Evolutionary conservation across 2,113 vertebrate genomes (phyloP).

Genomic region (Plectropomus leopardus): DNA sequence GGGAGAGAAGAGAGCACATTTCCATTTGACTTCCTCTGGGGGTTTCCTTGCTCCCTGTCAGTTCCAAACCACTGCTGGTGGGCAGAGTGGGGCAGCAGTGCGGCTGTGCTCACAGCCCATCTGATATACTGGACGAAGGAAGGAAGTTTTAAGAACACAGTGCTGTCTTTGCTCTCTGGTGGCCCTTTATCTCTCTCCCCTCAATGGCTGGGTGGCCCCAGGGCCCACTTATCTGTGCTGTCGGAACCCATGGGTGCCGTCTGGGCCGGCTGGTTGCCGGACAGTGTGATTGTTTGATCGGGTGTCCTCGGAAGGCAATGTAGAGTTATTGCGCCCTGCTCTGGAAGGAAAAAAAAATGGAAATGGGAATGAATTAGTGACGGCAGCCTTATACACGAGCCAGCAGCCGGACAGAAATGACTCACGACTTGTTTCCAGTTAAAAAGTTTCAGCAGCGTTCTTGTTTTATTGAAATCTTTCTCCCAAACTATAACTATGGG

Average conservation of each 20-base stretch:
- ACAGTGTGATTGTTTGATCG: constrained; percentile 92
- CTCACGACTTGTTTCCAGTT: constrained; percentile 3
- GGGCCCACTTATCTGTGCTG: constrained; percentile 92
- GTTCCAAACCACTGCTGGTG: constrained; percentile 37
- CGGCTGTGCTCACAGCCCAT: not conserved
- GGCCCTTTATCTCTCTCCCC: constrained; percentile 44
- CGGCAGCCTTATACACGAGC: not conserved
- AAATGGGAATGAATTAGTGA: constrained; percentile 28
- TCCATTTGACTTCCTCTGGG: constrained; percentile 52
- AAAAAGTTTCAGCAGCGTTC: constrained; percentile 7
- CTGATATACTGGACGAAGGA: constrained; percentile 59
- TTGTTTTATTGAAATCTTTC: constrained; percentile 2
- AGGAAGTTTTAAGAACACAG: constrained; percentile 44
- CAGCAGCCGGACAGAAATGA: constrained; percentile 13
- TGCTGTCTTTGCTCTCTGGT: constrained; percentile 60
- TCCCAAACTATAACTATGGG: not conserved
- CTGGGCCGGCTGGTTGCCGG: constrained; percentile 92
- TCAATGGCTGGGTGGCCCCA: constrained; percentile 51
- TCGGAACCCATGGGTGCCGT: constrained; percentile 95
- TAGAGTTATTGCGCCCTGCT: constrained; percentile 89
- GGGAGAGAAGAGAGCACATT: constrained; percentile 50
- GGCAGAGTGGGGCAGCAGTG: constrained; percentile 35
- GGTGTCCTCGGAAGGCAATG: constrained; percentile 88
- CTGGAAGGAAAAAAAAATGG: constrained; percentile 73
- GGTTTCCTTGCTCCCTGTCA: constrained; percentile 33